Conservation (phyloP, 2,888 invertebrate species). For the Gibbula magus region DNA sequence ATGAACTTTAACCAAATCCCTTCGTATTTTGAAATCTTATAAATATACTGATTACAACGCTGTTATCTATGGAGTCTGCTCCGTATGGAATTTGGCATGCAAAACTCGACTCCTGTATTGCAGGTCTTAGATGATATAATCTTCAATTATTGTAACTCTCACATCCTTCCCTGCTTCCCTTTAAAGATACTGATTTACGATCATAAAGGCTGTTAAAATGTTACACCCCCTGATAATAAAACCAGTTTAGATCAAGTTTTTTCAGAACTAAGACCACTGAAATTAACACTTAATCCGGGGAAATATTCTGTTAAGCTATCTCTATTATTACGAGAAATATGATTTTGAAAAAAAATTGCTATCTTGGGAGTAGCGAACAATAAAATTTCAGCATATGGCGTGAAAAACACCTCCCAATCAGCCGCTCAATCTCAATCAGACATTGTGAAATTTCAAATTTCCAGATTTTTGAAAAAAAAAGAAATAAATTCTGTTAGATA, state of each 20-base stretch:
- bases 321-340: constrained; percentile 12
- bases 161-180: neutral
- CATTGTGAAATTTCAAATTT: constrained; percentile 17
- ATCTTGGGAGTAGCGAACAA: constrained; percentile 1
- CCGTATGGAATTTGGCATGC: too few species aligned
- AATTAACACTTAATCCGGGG: constrained; percentile 19
- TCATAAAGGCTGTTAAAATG: neutral
- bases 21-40: too few species aligned
- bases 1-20: too few species aligned
- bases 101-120: too few species aligned
- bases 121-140: neutral
- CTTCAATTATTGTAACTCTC: neutral
- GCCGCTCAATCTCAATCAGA: neutral
- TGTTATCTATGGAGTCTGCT: too few species aligned
- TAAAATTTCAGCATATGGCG: constrained; percentile 3
- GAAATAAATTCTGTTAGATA: too few species aligned
- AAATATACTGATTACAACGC: too few species aligned
- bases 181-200: constrained; percentile 13
- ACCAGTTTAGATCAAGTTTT: neutral
- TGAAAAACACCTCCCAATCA: neutral
- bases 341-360: constrained; percentile 6
- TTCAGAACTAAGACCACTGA: constrained; percentile 1
- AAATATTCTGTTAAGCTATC: neutral
- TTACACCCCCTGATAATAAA: neutral
- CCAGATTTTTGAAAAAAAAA: neutral